phyloP scores from a whole-genome alignment of 2,113 vertebrate species.

The Geococcyx californianus region DNA sequence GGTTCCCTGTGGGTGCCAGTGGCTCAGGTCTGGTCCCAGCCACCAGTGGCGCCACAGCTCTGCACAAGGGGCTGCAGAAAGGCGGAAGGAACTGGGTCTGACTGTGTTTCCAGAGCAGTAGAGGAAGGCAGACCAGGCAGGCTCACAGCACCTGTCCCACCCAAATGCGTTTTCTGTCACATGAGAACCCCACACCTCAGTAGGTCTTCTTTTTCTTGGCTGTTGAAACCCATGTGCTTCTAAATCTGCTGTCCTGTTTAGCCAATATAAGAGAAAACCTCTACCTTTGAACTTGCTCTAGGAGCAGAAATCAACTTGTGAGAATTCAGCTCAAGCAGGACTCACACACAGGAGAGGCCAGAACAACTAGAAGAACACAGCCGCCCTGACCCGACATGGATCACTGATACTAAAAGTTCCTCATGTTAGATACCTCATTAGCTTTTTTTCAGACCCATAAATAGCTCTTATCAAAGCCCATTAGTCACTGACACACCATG shows the following conservation, averaged over 20 bases:
- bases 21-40: background rate
- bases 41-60: background rate
- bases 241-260: background rate
- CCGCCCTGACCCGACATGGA: background rate
- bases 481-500: background rate
- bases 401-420: background rate
- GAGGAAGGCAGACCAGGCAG: background rate
- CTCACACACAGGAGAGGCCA: background rate
- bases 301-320: conserved; percentile 50
- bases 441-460: background rate
- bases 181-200: background rate
- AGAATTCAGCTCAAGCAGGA: background rate
- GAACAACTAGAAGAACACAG: background rate
- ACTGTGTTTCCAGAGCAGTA: background rate
- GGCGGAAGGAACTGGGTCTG: background rate
- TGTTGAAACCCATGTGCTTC: background rate
- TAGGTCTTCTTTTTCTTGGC: background rate
- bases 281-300: conserved; percentile 36
- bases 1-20: background rate
- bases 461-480: background rate
- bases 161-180: background rate
- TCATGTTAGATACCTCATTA: background rate
- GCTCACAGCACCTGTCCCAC: background rate
- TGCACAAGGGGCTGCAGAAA: background rate
- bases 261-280: conserved; percentile 8